These are phyloP conservation scores for Oreochromis tanganicae DNA, from an alignment of 2,113 vertebrate species.

Conservation along the genomic window DNA sequence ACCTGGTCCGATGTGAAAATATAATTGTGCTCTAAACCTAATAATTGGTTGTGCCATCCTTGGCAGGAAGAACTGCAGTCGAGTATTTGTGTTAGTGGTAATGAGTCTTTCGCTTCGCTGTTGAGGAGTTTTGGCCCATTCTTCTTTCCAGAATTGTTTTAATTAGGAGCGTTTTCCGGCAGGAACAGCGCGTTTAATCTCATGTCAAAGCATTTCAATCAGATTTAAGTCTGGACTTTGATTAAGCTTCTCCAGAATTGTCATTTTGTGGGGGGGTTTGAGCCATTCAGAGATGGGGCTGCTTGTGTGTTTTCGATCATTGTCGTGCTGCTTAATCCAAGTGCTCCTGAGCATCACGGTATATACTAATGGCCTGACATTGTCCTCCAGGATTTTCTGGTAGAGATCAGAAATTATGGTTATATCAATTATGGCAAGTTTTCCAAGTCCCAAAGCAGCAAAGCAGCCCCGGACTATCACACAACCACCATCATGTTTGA, in stretches of 20 bases:
- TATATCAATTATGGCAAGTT: neutral
- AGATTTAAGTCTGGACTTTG: neutral
- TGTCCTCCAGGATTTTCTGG: neutral
- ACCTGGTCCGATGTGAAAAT: neutral
- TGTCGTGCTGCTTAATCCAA: neutral
- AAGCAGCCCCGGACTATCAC: neutral
- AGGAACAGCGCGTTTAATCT: neutral
- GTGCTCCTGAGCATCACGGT: neutral
- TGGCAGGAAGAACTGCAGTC: neutral
- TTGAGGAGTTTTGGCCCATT: neutral
- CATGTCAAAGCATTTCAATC: neutral
- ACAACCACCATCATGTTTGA: neutral
- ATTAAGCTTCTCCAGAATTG: neutral
- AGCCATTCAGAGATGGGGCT: neutral
- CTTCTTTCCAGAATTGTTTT: neutral
- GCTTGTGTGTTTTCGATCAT: neutral
- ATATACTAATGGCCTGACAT: neutral
- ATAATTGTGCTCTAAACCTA: neutral
- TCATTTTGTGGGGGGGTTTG: neutral
- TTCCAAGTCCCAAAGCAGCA: neutral
- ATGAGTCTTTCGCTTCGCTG: rapidly evolving
- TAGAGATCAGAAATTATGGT: neutral
- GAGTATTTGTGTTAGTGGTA: neutral
- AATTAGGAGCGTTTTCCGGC: neutral
- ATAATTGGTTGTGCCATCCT: neutral